Conservation (phyloP, 2,888 invertebrate genomes). For the Tinea pellionella region DNA sequence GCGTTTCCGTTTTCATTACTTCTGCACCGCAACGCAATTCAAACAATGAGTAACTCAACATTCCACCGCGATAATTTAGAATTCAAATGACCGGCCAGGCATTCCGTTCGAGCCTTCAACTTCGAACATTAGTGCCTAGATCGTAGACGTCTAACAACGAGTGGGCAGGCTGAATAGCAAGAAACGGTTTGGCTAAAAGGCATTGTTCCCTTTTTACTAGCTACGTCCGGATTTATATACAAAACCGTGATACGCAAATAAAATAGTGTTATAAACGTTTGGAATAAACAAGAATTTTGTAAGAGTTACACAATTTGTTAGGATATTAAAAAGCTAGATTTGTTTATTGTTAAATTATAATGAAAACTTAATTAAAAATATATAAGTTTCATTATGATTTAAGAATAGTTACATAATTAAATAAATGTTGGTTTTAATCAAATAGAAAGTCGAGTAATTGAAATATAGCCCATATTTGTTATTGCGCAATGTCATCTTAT, state of each 20-base stretch:
- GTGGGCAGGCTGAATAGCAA: background rate
- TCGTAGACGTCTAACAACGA: background rate
- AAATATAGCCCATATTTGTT: no score
- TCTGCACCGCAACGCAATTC: background rate
- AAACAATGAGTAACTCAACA: background rate
- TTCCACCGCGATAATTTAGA: slow-evolving; percentile 9
- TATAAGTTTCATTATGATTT: no score
- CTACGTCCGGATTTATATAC: background rate
- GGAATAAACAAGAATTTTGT: background rate
- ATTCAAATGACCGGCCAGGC: slow-evolving; percentile 5
- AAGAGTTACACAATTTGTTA: no score
- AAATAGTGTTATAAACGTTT: background rate
- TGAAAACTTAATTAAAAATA: no score
- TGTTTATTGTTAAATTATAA: no score
- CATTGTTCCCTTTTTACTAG: background rate
- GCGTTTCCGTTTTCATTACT: slow-evolving; percentile 6
- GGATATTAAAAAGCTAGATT: no score
- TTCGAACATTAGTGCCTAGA: background rate
- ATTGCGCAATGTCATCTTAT: background rate
- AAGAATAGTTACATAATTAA: no score
- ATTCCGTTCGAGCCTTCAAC: background rate
- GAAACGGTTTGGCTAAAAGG: background rate
- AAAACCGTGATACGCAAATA: no score
- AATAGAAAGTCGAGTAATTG: no score
- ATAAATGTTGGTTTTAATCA: no score